Evolutionary conservation across 2,797 vertebrate genomes (phyloP).

Genomic region (Florisuga fusca): DNA sequence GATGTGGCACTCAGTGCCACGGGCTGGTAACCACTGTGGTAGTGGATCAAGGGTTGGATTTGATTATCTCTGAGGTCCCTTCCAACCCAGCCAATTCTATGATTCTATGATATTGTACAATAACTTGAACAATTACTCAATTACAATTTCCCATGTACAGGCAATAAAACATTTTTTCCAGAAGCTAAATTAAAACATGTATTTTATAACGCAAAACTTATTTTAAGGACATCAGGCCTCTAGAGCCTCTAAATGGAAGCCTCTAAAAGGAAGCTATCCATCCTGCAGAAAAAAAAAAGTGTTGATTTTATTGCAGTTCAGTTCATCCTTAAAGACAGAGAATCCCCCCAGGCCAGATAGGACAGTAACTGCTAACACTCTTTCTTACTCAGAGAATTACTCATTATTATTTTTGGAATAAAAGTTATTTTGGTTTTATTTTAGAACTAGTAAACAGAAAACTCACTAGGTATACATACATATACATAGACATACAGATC

Average conservation of each 20-base stretch:
- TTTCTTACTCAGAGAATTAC: neutral
- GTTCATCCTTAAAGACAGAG: constrained; percentile 12
- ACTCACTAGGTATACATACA: neutral
- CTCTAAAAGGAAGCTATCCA: neutral
- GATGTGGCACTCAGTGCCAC: no score
- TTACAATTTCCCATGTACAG: neutral
- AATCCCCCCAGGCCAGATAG: neutral
- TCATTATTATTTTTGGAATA: neutral
- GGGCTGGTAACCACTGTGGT: no score
- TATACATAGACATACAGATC: accelerated
- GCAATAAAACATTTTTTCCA: neutral
- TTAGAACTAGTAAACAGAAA: neutral
- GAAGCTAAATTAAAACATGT: neutral
- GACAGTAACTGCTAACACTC: neutral
- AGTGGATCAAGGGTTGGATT: no score
- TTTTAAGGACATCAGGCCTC: neutral
- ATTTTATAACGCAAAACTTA: constrained; percentile 10
- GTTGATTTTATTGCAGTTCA: neutral
- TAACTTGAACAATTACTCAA: constrained; percentile 8
- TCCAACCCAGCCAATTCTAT: no score
- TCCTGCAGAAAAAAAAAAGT: neutral
- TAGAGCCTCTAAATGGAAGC: neutral
- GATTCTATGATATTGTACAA: no score
- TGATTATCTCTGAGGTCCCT: no score
- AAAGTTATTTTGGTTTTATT: neutral